A percentile compares a stretch with the other conserved stretches of the same genome.
These are phyloP conservation scores for Pocillopora verrucosa DNA, from an alignment of 64 coral and sea anemone genomes.

Conservation along the genomic window DNA sequence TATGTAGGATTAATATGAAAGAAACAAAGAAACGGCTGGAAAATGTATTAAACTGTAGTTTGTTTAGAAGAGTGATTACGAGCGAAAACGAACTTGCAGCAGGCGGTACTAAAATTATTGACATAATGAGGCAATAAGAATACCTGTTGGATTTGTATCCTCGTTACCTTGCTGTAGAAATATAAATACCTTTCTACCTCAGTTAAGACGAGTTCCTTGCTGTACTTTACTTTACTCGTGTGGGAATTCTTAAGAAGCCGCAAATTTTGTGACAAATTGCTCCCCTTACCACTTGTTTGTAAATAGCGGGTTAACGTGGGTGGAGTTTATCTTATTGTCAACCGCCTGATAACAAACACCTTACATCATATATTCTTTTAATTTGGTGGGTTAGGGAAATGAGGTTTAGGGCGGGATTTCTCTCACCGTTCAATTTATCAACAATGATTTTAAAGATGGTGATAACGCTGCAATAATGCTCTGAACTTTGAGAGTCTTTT, in stretches of 20 bases:
- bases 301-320: conserved; percentile 5
- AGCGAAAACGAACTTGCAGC: neutral
- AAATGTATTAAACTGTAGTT: too few species aligned
- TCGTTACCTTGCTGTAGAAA: neutral
- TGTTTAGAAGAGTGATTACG: neutral
- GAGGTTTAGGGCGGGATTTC: neutral
- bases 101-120: neutral
- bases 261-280: neutral
- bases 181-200: neutral
- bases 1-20: neutral
- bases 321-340: neutral
- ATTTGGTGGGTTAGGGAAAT: neutral
- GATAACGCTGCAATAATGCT: neutral
- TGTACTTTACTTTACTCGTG: neutral
- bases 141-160: neutral
- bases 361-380: neutral
- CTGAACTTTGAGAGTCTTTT: neutral
- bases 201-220: neutral
- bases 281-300: neutral
- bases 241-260: neutral
- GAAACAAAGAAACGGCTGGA: neutral
- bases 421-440: neutral
- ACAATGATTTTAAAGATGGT: neutral
- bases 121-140: neutral
- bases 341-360: neutral